A percentile compares a stretch with the other conserved stretches of the same genome.
These are phyloP conservation scores for Parnassius mnemosyne DNA, from an alignment of 2,888 invertebrate genomes.

Conservation along the genomic window DNA sequence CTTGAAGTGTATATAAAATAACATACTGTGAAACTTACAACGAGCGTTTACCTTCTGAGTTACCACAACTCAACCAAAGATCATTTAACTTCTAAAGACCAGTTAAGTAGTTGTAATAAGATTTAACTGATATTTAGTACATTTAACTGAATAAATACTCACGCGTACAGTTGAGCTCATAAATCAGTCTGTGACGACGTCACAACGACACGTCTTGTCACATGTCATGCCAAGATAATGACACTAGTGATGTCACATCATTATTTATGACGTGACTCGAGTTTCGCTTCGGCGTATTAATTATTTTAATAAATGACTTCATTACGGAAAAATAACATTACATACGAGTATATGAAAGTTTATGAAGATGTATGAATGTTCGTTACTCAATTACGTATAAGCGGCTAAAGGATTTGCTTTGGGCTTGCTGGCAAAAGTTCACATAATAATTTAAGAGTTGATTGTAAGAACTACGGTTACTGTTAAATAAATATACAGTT, in stretches of 20 bases:
- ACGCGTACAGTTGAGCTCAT: conserved; percentile 22
- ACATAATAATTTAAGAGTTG: too few species aligned
- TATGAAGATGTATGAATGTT: too few species aligned
- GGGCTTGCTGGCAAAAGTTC: too few species aligned
- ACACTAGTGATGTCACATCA: conserved; percentile 16
- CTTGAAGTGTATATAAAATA: too few species aligned
- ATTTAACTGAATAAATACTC: conserved; percentile 22
- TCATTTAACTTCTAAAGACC: neutral
- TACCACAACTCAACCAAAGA: neutral
- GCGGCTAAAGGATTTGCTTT: too few species aligned
- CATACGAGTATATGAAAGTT: too few species aligned
- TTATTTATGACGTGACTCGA: conserved; percentile 9
- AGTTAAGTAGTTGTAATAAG: conserved; percentile 7
- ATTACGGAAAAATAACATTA: conserved; percentile 8
- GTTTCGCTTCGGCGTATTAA: conserved; percentile 14
- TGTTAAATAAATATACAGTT: too few species aligned
- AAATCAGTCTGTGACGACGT: conserved; percentile 21
- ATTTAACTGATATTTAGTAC: conserved; percentile 15
- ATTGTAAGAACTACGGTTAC: too few species aligned
- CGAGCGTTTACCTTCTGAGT: neutral
- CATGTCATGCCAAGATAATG: conserved; percentile 23
- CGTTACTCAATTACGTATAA: too few species aligned
- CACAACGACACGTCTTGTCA: conserved; percentile 19
- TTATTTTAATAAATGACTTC: conserved; percentile 21
- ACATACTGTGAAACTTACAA: too few species aligned